Conservation (phyloP, 2,888 invertebrate genomes). For the Aphidius colemani region DNA sequence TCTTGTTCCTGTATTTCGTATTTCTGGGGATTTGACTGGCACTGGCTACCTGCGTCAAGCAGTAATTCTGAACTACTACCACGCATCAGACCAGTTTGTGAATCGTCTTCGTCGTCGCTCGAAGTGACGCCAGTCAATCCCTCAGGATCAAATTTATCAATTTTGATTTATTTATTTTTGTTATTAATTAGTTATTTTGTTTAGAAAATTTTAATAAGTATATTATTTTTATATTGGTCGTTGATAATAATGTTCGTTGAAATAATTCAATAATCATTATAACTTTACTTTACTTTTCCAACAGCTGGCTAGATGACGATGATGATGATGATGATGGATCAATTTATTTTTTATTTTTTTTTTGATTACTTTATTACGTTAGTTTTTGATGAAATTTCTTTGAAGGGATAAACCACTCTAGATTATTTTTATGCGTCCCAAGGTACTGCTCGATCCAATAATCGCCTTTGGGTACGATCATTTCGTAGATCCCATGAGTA, state of each 20-base stretch:
- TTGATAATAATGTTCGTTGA: too few species aligned
- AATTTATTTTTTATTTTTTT: constrained; percentile 1
- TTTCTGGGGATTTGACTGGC: constrained; percentile 61
- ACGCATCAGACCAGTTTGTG: constrained; percentile 63
- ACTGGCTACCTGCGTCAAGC: constrained; percentile 74
- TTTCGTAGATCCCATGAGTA: constrained; percentile 2
- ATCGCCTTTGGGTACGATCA: constrained; percentile 2
- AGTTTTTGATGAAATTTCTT: background rate
- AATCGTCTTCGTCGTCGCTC: background rate
- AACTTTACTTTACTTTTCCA: background rate
- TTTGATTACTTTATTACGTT: background rate
- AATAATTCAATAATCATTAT: background rate
- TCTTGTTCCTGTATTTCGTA: constrained; percentile 53
- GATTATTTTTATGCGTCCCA: constrained; percentile 5
- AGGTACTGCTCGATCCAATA: background rate
- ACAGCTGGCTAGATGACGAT: background rate
- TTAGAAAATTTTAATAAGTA: too few species aligned
- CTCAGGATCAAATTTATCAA: too few species aligned
- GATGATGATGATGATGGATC: background rate
- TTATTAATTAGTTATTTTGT: too few species aligned
- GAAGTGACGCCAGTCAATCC: too few species aligned
- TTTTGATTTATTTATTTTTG: too few species aligned
- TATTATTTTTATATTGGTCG: too few species aligned
- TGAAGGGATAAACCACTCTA: background rate
- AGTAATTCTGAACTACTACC: constrained; percentile 79